Percentiles rank a stretch among this genome's conserved stretches.
phyloP scores from a whole-genome alignment of 2,888 invertebrate species.

The Stenolophus ochropezus region DNA sequence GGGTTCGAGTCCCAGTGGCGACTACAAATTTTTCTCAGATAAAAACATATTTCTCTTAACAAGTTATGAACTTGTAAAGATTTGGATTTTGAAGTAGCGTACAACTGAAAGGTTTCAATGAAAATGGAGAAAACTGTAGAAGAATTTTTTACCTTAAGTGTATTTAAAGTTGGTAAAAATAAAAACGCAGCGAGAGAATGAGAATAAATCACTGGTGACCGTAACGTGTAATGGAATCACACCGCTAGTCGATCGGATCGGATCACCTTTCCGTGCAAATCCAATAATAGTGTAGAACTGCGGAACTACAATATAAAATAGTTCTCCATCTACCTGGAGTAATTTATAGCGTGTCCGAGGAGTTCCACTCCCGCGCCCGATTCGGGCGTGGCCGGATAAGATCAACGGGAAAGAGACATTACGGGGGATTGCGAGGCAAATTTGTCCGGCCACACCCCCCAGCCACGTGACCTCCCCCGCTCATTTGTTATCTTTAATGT shows the following conservation, averaged over 20 bases:
- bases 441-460: conserved; percentile 47
- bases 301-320: neutral
- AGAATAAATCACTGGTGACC: neutral
- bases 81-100: too few species aligned
- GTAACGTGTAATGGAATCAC: neutral
- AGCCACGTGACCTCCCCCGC: conserved; percentile 11
- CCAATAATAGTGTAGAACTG: neutral
- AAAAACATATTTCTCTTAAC: too few species aligned
- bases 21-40: too few species aligned
- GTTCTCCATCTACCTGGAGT: neutral
- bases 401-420: conserved; percentile 67
- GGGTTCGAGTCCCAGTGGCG: too few species aligned
- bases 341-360: conserved; percentile 24
- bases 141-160: too few species aligned
- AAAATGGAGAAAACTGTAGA: too few species aligned
- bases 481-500: conserved; percentile 57
- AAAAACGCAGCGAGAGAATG: neutral
- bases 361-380: conserved; percentile 47
- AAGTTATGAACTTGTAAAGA: too few species aligned
- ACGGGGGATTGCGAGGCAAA: conserved; percentile 62
- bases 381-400: conserved; percentile 63
- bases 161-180: too few species aligned
- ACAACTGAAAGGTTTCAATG: too few species aligned
- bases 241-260: neutral
- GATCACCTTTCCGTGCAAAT: neutral